These are phyloP conservation scores for Lithophane leautieri DNA, from an alignment of 2,888 invertebrate genomes.

Conservation along the genomic window DNA sequence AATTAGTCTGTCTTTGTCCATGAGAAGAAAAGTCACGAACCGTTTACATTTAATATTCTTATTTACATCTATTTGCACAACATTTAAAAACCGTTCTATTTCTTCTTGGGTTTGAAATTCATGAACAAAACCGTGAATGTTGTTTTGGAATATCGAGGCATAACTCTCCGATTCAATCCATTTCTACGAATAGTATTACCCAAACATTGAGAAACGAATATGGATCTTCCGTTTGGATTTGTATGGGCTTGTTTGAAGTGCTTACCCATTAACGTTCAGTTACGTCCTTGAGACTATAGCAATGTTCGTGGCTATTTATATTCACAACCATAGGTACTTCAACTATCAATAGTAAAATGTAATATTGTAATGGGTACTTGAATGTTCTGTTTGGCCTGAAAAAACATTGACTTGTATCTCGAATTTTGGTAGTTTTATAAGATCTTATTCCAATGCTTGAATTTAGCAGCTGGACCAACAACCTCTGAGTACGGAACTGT, in stretches of 20 bases:
- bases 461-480: conserved; percentile 12
- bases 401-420: conserved; percentile 29
- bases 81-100: conserved; percentile 14
- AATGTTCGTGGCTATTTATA: conserved; percentile 66
- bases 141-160: conserved; percentile 27
- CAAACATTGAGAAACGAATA: conserved; percentile 61
- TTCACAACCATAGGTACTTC: conserved; percentile 64
- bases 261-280: conserved; percentile 62
- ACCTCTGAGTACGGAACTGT: conserved; percentile 4
- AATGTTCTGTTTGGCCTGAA: conserved; percentile 38
- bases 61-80: conserved; percentile 16
- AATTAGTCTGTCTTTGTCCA: conserved; percentile 32
- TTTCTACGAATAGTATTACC: conserved; percentile 59
- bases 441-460: background rate
- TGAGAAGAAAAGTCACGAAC: conserved; percentile 24
- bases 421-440: conserved; percentile 5
- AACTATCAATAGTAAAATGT: conserved; percentile 61
- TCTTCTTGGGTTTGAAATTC: conserved; percentile 16
- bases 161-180: conserved; percentile 37
- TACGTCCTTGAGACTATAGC: conserved; percentile 66
- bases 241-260: conserved; percentile 67
- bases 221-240: conserved; percentile 62
- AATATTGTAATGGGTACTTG: conserved; percentile 56
- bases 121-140: conserved; percentile 6
- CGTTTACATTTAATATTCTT: conserved; percentile 12